Conservation (phyloP, 2,113 vertebrate genomes). For the Anarrhichthys ocellatus region DNA sequence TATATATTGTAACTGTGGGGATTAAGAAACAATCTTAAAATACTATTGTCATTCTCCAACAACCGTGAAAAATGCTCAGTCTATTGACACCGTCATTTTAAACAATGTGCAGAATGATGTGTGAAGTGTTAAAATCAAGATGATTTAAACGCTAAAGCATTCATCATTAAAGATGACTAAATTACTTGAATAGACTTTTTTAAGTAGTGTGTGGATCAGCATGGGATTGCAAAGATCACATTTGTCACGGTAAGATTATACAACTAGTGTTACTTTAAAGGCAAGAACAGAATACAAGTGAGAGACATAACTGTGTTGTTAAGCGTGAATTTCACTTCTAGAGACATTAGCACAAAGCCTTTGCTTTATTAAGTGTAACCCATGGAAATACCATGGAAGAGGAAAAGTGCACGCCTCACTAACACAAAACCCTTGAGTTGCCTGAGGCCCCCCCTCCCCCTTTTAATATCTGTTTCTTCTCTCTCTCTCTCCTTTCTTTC, state of each 20-base stretch:
- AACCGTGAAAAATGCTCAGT: background rate
- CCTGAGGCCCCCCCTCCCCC: constrained; percentile 23
- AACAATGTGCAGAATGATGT: background rate
- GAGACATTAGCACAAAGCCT: constrained; percentile 49
- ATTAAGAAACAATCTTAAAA: constrained; percentile 3
- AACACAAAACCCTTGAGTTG: constrained; percentile 57
- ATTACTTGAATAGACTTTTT: constrained; percentile 29
- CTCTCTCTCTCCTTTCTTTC: constrained; percentile 14
- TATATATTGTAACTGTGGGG: background rate
- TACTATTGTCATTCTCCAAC: background rate
- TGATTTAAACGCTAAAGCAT: constrained; percentile 21
- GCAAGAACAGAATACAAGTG: constrained; percentile 45
- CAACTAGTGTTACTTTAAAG: constrained; percentile 62
- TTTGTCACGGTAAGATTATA: constrained; percentile 68
- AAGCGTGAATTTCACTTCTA: constrained; percentile 48
- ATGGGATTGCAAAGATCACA: constrained; percentile 68
- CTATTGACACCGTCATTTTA: background rate
- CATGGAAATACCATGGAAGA: constrained; percentile 50
- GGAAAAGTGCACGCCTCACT: constrained; percentile 48
- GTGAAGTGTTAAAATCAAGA: constrained; percentile 14
- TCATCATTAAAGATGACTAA: constrained; percentile 32
- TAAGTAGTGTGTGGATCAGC: constrained; percentile 51
- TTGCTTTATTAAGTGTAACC: constrained; percentile 53
- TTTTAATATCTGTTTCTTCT: constrained; percentile 23
- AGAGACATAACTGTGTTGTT: constrained; percentile 43